These are phyloP conservation scores for Diacarnus erythraeanus DNA, from an alignment of 37 sponge, comb jelly and placozoan genomes.

Conservation along the genomic window DNA sequence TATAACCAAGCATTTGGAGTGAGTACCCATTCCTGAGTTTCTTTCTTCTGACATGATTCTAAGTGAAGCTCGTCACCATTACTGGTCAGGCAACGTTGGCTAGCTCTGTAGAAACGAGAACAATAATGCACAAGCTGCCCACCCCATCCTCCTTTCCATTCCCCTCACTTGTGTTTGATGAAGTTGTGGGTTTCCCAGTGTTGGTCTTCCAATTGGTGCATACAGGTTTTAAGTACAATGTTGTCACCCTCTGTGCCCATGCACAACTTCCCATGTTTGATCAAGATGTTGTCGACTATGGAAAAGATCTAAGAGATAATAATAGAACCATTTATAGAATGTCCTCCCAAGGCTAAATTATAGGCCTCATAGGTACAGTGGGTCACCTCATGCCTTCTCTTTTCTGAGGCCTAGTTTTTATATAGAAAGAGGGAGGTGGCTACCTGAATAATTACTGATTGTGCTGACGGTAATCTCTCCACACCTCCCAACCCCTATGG, in stretches of 20 bases:
- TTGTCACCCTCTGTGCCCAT: constrained; percentile 12
- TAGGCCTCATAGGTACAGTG: no score
- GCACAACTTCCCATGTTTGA: constrained; percentile 57
- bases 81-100: constrained; percentile 11
- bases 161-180: constrained; percentile 26
- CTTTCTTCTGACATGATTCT: background rate
- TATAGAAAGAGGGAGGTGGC: no score
- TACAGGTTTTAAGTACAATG: constrained; percentile 42
- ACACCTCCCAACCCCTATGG: background rate
- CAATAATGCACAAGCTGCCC: background rate
- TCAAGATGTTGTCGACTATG: constrained; percentile 17
- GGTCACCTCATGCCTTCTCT: no score
- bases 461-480: no score
- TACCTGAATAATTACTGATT: no score
- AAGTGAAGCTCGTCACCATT: constrained; percentile 2
- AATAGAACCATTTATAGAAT: background rate
- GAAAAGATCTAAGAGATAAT: background rate
- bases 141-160: background rate
- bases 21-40: background rate
- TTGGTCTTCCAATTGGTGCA: constrained; percentile 15
- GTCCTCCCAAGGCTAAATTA: no score
- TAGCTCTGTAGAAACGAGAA: constrained; percentile 5
- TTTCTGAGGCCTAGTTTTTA: no score
- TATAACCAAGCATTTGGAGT: background rate
- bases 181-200: constrained; percentile 37